Conservation (phyloP, 1,140 invertebrate genomes). For the Brachionus paranguensis region DNA sequence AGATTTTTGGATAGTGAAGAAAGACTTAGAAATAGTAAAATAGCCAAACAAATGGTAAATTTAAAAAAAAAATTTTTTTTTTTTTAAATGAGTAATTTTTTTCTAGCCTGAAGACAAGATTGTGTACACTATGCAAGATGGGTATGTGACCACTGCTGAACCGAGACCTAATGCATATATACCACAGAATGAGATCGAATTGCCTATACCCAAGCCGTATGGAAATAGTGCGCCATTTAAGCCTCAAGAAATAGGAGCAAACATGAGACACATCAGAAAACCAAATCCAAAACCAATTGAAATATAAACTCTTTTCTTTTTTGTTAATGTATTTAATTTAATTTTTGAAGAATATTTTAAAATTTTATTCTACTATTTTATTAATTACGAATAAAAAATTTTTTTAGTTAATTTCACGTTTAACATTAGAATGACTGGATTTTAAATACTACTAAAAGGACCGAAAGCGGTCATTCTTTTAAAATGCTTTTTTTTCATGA, state of each 20-base stretch:
- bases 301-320: constrained; percentile 46
- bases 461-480: no score
- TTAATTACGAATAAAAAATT: neutral
- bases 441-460: no score
- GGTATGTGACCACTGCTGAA: constrained; percentile 52
- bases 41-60: neutral
- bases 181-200: constrained; percentile 53
- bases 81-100: neutral
- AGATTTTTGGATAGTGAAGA: constrained; percentile 45
- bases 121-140: constrained; percentile 51
- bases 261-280: constrained; percentile 55
- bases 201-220: constrained; percentile 55
- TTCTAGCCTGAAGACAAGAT: constrained; percentile 47
- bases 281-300: constrained; percentile 55
- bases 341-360: neutral
- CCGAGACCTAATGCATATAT: constrained; percentile 56
- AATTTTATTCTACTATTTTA: neutral
- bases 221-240: constrained; percentile 55
- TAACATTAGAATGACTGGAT: no score
- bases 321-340: neutral
- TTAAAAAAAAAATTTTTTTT: neutral
- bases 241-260: constrained; percentile 51
- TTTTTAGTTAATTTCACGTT: no score
- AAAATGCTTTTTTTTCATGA: no score
- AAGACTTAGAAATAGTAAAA: constrained; percentile 38